phyloP scores from a whole-genome alignment of 2,888 invertebrate genomes.

The Napeogenes inachia region DNA sequence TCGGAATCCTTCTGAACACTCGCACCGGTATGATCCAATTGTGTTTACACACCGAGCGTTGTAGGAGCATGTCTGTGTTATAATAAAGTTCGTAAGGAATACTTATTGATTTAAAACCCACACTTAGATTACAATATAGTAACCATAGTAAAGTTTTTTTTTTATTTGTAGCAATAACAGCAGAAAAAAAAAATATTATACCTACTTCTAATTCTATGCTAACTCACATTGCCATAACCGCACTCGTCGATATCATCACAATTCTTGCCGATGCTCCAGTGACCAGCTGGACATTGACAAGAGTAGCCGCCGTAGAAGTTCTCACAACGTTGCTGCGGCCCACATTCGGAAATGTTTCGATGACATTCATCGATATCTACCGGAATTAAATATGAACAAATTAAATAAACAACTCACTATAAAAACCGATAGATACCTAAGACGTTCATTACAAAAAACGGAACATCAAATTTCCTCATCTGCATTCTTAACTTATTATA shows the following conservation, averaged over 20 bases:
- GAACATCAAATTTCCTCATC: too few relatives aligned
- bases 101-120: not conserved
- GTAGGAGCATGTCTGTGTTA: conserved; percentile 58
- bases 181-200: not conserved
- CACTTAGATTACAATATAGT: not conserved
- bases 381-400: conserved; percentile 9
- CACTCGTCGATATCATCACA: conserved; percentile 95
- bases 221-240: conserved; percentile 55
- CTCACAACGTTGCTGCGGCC: conserved; percentile 86
- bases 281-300: conserved; percentile 87
- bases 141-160: too few relatives aligned
- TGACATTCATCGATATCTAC: conserved; percentile 92
- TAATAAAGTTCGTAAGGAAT: too few relatives aligned
- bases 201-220: not conserved
- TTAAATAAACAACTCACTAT: too few relatives aligned
- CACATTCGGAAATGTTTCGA: conserved; percentile 85
- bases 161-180: too few relatives aligned
- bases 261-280: conserved; percentile 73
- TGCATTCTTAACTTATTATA: too few relatives aligned
- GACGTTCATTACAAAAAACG: too few relatives aligned
- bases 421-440: too few relatives aligned
- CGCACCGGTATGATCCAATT: conserved; percentile 68
- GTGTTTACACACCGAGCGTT: conserved; percentile 68
- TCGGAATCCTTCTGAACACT: conserved; percentile 63
- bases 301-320: conserved; percentile 90